Percentiles rank a stretch among this genome's conserved stretches.
phyloP scores from a whole-genome alignment of 2,888 invertebrate genomes.

The Aphodius granarius region DNA sequence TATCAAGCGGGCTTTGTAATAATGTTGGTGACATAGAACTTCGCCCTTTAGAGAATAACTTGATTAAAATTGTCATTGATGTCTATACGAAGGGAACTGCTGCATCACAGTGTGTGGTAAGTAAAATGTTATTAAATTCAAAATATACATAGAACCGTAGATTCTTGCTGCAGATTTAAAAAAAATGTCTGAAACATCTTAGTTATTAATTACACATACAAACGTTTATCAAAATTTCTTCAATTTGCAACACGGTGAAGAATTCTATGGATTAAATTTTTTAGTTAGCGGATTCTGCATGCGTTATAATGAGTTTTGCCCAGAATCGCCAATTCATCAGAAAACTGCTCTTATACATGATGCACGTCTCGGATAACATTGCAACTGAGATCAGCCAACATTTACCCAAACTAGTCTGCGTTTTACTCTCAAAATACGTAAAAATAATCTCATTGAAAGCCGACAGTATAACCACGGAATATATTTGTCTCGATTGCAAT shows the following conservation, averaged over 20 bases:
- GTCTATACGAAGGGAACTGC: conserved; percentile 26
- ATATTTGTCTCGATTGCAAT: conserved; percentile 21
- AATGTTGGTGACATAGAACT: conserved; percentile 34
- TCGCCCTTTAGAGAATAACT: conserved; percentile 37
- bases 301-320: conserved; percentile 21
- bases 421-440: conserved; percentile 37
- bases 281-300: conserved; percentile 25
- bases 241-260: too few relatives aligned
- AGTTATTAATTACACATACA: too few relatives aligned
- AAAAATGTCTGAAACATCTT: too few relatives aligned
- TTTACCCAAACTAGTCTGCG: conserved; percentile 40
- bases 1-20: conserved; percentile 38
- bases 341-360: conserved; percentile 22
- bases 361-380: background rate
- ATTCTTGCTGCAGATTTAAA: too few relatives aligned
- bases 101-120: conserved; percentile 34
- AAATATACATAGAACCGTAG: too few relatives aligned
- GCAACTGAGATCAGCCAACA: conserved; percentile 30
- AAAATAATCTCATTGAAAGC: conserved; percentile 33
- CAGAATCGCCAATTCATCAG: conserved; percentile 21
- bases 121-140: too few relatives aligned
- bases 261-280: too few relatives aligned
- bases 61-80: conserved; percentile 35
- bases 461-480: conserved; percentile 18
- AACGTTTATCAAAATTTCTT: too few relatives aligned